Evolutionary conservation across 1,140 invertebrate genomes (phyloP), one percentile per base, ranked within the genome.

Genomic region (Battus philenor): DNA sequence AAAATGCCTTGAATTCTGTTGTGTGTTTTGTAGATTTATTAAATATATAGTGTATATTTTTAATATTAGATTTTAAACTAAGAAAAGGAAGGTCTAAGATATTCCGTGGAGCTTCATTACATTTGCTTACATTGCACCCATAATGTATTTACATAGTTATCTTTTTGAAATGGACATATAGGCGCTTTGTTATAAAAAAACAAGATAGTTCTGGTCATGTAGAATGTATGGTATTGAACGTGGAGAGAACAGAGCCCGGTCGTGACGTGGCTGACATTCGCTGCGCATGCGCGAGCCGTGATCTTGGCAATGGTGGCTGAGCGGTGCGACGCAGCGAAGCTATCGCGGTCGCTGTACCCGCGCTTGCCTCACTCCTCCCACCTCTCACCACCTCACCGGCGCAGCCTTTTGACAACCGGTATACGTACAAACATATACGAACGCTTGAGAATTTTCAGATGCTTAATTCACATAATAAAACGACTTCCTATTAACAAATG

Each of bases 211-310:
- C n/a, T n/a, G 18, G 6, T 20, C 6, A 6, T 20, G 2, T 2
- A 20, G 18, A 20, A 20, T 20, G 18, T 20, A 20, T 6, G 18
- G 2, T 20, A 20, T 20, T 20, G 18, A 20, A 20, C 6, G 18
- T 20, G 2, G 18, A 20, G 18, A 3, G 18, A 2, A 20, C 18
- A 20, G 18, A 20, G 18, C 18, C 6, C 18, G 18, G 8, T 82
- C 76, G 79, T 81, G 79, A 84, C 75, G 75, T 76, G 75, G 71
- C 74, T 81, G 79, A 80, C 79, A 83, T 84, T 84, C 77, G 77
- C 70, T 54, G 67, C 68, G 66, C 63, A 65, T 59, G 70, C 68
- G 66, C 70, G 64, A 68, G 62, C 79, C 79, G 77, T 84, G 80
- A 84, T 84, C 80, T 84, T 84, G 80, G 80, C 80, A 84, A 79